Evolutionary conservation across 2,888 invertebrate genomes (phyloP).

Genomic region (Orthosia cruda): DNA sequence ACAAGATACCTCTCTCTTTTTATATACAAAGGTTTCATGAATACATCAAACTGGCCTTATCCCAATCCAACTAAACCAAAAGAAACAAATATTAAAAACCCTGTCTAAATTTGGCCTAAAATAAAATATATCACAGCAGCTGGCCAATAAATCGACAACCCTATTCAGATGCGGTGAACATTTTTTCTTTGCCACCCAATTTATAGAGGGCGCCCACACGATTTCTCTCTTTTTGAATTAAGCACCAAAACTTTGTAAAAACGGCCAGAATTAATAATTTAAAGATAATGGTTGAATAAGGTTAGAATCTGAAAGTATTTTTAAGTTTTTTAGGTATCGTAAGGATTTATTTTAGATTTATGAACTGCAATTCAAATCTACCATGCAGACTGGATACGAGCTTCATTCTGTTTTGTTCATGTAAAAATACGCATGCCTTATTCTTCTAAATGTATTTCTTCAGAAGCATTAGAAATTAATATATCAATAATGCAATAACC

Average conservation of each 20-base stretch:
- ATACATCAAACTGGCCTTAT: neutral
- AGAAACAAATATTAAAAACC: neutral
- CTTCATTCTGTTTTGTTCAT: too few relatives aligned
- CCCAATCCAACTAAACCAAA: neutral
- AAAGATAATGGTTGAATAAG: neutral
- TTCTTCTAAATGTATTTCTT: too few relatives aligned
- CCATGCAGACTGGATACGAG: too few relatives aligned
- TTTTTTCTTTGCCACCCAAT: conserved; percentile 56
- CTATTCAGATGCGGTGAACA: conserved; percentile 33
- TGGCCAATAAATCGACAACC: conserved; percentile 54
- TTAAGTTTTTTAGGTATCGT: neutral
- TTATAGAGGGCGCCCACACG: conserved; percentile 57
- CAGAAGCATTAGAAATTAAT: too few relatives aligned
- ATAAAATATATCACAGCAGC: conserved; percentile 45
- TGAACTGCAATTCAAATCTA: too few relatives aligned
- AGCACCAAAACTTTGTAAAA: conserved; percentile 39
- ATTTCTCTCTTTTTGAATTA: conserved; percentile 66
- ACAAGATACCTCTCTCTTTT: too few relatives aligned
- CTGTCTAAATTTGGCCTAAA: conserved; percentile 1
- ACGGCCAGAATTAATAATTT: conserved; percentile 39
- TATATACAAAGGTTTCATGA: too few relatives aligned
- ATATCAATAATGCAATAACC: too few relatives aligned
- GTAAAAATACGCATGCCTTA: too few relatives aligned
- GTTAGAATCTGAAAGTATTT: neutral
- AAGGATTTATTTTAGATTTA: neutral